phyloP scores from a whole-genome alignment of 1,140 invertebrate species.

The Hydropsyche tenuis region DNA sequence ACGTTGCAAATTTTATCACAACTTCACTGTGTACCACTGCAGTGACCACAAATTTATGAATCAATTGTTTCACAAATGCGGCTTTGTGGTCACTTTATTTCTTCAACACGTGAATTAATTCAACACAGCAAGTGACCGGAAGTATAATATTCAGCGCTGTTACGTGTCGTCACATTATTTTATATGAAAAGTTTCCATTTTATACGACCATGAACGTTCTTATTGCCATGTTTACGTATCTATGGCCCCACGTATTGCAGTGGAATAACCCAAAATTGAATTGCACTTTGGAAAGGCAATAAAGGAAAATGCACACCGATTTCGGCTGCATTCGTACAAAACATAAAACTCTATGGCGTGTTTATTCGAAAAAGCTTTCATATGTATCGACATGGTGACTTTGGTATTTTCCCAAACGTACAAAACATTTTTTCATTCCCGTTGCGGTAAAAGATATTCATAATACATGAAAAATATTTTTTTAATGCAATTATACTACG shows the following conservation, averaged over 20 bases:
- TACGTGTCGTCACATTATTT: too few species aligned
- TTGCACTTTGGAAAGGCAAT: conserved; percentile 13
- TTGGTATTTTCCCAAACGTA: not conserved
- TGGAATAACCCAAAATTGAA: conserved; percentile 14
- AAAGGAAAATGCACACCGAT: conserved; percentile 17
- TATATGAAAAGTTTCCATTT: too few species aligned
- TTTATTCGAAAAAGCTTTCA: not conserved
- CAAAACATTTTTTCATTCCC: not conserved
- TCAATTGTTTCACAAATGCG: conserved; percentile 8
- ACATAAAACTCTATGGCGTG: not conserved
- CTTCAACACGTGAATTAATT: not conserved
- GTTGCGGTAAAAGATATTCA: too few species aligned
- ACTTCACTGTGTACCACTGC: conserved; percentile 7
- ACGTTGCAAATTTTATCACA: not conserved
- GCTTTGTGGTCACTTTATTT: not conserved
- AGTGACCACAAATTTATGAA: conserved; percentile 4
- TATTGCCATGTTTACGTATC: too few species aligned
- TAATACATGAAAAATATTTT: too few species aligned
- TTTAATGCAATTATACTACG: too few species aligned
- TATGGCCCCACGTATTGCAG: not conserved
- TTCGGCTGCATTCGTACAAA: not conserved
- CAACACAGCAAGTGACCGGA: too few species aligned
- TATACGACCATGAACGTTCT: too few species aligned
- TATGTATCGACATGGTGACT: not conserved
- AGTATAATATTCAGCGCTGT: too few species aligned